These are phyloP conservation scores for Zaprionus bogoriensis DNA, from an alignment of 2,888 invertebrate species.

Conservation along the genomic window DNA sequence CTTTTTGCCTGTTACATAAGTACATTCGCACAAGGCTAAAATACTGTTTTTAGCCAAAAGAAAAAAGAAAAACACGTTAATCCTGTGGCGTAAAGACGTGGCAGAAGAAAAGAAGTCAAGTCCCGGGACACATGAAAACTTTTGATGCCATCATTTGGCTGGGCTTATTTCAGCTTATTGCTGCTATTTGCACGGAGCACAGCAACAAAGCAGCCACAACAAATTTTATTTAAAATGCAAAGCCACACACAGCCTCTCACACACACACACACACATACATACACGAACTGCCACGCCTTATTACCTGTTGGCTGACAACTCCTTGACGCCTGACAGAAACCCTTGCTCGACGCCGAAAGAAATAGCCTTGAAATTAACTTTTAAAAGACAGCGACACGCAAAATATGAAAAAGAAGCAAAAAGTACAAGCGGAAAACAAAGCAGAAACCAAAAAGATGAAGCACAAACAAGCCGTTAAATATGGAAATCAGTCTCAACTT, in stretches of 20 bases:
- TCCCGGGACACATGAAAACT: constrained; percentile 56
- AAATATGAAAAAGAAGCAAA: constrained; percentile 48
- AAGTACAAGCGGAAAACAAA: constrained; percentile 17
- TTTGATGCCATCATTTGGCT: constrained; percentile 62
- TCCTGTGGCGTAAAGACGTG: constrained; percentile 3
- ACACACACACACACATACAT: constrained; percentile 9
- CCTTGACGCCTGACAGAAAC: constrained; percentile 52
- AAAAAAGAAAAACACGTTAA: constrained; percentile 15
- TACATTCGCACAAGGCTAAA: too few relatives aligned
- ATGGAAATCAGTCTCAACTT: constrained; percentile 37
- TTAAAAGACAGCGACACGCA: constrained; percentile 41
- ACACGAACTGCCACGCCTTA: constrained; percentile 32
- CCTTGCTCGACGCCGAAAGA: constrained; percentile 51
- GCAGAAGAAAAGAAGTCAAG: constrained; percentile 29
- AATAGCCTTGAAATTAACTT: constrained; percentile 79
- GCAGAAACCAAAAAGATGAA: neutral
- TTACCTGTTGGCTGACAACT: constrained; percentile 60
- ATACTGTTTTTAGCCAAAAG: too few relatives aligned
- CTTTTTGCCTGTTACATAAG: too few relatives aligned
- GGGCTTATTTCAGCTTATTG: constrained; percentile 70
- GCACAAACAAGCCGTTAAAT: constrained; percentile 54
- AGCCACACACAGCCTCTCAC: constrained; percentile 33
- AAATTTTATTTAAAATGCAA: constrained; percentile 69
- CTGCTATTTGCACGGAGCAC: constrained; percentile 60
- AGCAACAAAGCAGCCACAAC: constrained; percentile 38